Evolutionary conservation across 2,113 vertebrate species (phyloP), one percentile per base, ranked within the genome.

Genomic region (Myxocyprinus asiaticus): DNA sequence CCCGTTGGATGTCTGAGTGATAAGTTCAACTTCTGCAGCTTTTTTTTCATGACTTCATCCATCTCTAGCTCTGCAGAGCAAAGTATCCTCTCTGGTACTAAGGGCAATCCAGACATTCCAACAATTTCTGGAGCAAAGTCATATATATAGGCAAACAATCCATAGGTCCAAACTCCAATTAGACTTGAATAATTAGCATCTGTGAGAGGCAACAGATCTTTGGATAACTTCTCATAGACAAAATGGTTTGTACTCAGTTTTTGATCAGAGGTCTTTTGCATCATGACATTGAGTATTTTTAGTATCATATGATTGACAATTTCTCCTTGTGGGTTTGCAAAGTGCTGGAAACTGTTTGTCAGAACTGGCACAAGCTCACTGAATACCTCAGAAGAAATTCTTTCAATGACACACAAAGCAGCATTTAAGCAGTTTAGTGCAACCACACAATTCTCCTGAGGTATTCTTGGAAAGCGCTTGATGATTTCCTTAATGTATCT

Each of bases 401-500:
- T 85, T 59, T 85, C 62, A 66, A 88, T 12, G 43, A 81, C 85
- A 0, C 74, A 79, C 12, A 88, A 82, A 0, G 87, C 80, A 64
- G n/a, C 4, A 79, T 67, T 0, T 12, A 90, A 80, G 77, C 55
- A 77, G 4, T 0, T 78, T n/a, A 84, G 0, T 65, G 79, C 55
- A 6, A 0, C 0, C 0, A 0, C 0, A 0, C 0, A 0, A 2
- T 73, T 0, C 0, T 42, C 0, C 2, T 47, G 0, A 3, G 12
- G 0, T 17, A 92, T 86, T 3, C 22, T 85, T 80, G 85, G 55
- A 50, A 91, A 78, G 0, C 88, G 88, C 4, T 45, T 69, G 9
- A 76, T 76, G 6, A 68, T n/a, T 42, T 66, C 3, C 3, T 5
- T 8, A 72, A 89, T 80, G 0, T 91, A 90, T 0, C 33, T 1